A percentile compares a stretch with the other conserved stretches of the same genome.
phyloP scores from a whole-genome alignment of 2,113 vertebrate genomes.

The Urocolius indicus region DNA sequence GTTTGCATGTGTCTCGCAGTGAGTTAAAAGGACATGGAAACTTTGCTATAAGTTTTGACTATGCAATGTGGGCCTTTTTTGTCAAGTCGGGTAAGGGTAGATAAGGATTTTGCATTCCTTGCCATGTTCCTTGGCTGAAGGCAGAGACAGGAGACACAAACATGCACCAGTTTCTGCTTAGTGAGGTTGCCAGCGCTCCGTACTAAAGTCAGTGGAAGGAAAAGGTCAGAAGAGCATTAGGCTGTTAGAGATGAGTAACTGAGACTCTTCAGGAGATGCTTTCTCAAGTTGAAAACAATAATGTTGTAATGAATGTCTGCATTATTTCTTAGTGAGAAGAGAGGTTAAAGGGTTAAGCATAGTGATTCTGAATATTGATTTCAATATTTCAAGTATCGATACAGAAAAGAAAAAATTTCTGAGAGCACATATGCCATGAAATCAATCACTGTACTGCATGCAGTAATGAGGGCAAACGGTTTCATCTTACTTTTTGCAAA shows the following conservation, averaged over 20 bases:
- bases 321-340: background rate
- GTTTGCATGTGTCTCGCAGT: too few relatives aligned
- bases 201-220: background rate
- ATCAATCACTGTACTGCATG: too few relatives aligned
- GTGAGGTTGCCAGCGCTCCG: too few relatives aligned
- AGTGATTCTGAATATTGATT: background rate
- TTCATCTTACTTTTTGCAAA: too few relatives aligned
- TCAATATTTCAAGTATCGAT: background rate
- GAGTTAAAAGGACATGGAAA: background rate
- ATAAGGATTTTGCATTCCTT: background rate
- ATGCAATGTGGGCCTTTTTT: background rate
- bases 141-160: background rate
- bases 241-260: background rate
- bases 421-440: background rate
- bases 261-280: background rate
- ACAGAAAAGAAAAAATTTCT: background rate
- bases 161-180: background rate
- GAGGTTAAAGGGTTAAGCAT: background rate
- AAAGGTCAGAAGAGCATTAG: background rate
- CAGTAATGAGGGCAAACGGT: too few relatives aligned
- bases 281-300: background rate
- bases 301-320: background rate
- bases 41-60: background rate
- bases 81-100: background rate
- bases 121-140: background rate